Conservation (phyloP, 2,888 invertebrate species). For the Drosophila heteroneura region DNA sequence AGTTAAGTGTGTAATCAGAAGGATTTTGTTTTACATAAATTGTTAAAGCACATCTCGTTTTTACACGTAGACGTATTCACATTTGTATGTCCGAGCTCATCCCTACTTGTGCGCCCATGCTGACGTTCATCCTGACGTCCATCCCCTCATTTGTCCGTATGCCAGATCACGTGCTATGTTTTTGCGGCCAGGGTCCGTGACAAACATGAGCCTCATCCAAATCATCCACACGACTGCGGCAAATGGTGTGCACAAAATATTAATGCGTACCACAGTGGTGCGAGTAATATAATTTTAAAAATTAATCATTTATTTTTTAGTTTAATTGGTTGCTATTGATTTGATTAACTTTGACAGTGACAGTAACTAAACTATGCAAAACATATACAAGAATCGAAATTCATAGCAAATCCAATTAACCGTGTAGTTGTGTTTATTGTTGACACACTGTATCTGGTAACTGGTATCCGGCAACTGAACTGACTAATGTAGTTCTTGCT, state of each 20-base stretch:
- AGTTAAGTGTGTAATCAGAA: not conserved
- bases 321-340: not conserved
- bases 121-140: slow-evolving; percentile 3
- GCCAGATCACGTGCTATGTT: slow-evolving; percentile 49
- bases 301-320: slow-evolving; percentile 1
- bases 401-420: not conserved
- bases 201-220: slow-evolving; percentile 50
- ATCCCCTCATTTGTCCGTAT: slow-evolving; percentile 20
- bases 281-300: not conserved
- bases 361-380: not conserved
- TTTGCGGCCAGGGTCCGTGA: slow-evolving; percentile 24
- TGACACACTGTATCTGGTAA: slow-evolving; percentile 5
- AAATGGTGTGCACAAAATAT: slow-evolving; percentile 48
- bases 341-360: not conserved
- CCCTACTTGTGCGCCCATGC: slow-evolving; percentile 9
- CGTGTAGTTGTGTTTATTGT: not conserved
- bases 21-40: not conserved
- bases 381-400: not conserved
- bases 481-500: not conserved
- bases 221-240: slow-evolving; percentile 39
- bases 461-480: not conserved
- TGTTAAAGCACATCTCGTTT: slow-evolving; percentile 20
- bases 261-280: slow-evolving; percentile 38
- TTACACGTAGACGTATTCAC: not conserved
- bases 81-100: slow-evolving; percentile 5